phyloP scores from a whole-genome alignment of 2,113 vertebrate genomes.

The Vidua macroura region DNA sequence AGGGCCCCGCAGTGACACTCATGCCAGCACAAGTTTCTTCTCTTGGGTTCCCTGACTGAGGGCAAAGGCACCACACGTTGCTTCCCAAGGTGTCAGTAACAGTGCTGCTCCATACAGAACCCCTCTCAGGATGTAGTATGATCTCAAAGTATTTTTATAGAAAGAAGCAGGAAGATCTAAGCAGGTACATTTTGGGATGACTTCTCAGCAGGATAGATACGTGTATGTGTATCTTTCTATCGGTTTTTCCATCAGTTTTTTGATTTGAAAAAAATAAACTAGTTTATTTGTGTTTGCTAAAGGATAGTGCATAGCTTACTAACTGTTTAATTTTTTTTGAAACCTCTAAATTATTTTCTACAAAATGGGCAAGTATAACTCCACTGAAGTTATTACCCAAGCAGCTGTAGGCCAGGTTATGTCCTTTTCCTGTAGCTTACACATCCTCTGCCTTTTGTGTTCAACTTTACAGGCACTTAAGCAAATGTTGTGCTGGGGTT shows the following conservation, averaged over 20 bases:
- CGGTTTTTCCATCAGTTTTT: background rate
- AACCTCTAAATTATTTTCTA: background rate
- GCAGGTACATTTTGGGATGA: background rate
- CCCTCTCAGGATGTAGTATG: background rate
- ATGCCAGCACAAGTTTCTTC: rapidly evolving
- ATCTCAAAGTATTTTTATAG: background rate
- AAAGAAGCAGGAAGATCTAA: background rate
- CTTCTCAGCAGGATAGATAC: background rate
- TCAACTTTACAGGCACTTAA: background rate
- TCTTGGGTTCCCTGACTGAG: background rate
- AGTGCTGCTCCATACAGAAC: background rate
- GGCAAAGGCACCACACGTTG: background rate
- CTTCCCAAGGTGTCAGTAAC: background rate
- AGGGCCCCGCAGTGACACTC: background rate
- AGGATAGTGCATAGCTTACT: background rate
- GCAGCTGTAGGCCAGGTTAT: background rate
- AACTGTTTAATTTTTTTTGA: background rate
- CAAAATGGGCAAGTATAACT: background rate
- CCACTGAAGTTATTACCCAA: background rate
- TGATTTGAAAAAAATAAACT: background rate
- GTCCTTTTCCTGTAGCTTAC: background rate
- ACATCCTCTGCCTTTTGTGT: background rate
- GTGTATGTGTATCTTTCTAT: rapidly evolving
- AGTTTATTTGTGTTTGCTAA: background rate
- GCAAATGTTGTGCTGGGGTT: background rate